Evolutionary conservation across 2,113 vertebrate genomes (phyloP), one percentile per base, ranked within the genome.

Genomic region (Sminthopsis crassicaudata): DNA sequence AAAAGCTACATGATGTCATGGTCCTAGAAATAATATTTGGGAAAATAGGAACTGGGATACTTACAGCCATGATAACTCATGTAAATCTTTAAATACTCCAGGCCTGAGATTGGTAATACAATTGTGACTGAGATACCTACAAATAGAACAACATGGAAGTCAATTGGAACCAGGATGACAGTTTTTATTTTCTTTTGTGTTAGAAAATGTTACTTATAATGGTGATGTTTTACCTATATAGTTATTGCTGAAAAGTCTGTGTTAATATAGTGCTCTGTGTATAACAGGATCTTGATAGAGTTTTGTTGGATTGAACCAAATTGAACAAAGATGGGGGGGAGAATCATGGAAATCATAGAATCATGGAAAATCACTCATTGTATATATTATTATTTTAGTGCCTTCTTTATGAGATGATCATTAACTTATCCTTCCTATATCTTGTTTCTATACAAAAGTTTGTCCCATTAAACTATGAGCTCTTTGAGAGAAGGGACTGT

Each of bases 61-160:
- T 99, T 95, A 98, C 98, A 99, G 98, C 98, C 98, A 98, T 26
- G 98, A 97, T 76, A 99, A 96, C 92, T 98, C 98, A 96, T 98
- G 98, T 25, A 99, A 98, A 88, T 99, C 98, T 91, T 95, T 92
- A 95, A 99, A 99, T 36, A 99, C 97, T 91, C 98, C 98, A 46
- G 98, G 97, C 90, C 98, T 98, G 55, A 99, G 98, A 11, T 93
- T 90, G 9, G 97, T 97, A 88, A 99, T 99, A 93, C 96, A 91
- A 96, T 99, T 99, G 92, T 98, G 96, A 97, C 97, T 99, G 57
- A 99, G 98, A 96, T 99, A 99, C 93, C 98, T 99, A 76, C 90
- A 96, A 95, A 97, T 51, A 92, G 95, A 55, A 54, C 0, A 53
- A 53, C 0, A 42, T 16, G 53, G 22, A 24, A 91, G 94, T 90